Percentiles rank a stretch among this genome's conserved stretches.
Evolutionary conservation across 2,797 vertebrate species (phyloP).

Genomic region (Pangasius sanitwongsei): DNA sequence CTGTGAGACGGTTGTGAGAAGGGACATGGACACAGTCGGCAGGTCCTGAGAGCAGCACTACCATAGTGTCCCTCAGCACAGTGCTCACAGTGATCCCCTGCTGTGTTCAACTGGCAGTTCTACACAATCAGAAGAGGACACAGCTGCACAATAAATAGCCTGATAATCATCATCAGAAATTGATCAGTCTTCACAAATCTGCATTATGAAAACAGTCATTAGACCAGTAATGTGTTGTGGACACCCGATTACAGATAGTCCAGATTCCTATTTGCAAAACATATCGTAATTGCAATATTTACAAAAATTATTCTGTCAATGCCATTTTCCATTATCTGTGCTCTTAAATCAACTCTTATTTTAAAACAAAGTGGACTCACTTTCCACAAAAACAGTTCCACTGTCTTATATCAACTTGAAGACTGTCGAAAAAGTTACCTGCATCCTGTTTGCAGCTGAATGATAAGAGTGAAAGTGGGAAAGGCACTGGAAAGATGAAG

Average conservation of each 20-base stretch:
- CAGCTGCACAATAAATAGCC: not conserved
- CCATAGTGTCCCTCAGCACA: conserved; percentile 84
- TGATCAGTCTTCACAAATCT: not conserved
- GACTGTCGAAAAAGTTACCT: not conserved
- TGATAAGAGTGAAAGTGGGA: not conserved
- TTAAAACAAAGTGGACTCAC: not conserved
- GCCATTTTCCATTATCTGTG: not conserved
- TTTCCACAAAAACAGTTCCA: not conserved
- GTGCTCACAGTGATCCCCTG: conserved; percentile 79
- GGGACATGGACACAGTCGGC: conserved; percentile 81
- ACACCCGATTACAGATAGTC: not conserved
- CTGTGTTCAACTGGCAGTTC: conserved; percentile 82
- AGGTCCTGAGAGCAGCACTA: conserved; percentile 73
- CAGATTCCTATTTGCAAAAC: not conserved
- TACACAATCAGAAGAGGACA: conserved; percentile 57
- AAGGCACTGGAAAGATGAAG: conserved; percentile 35
- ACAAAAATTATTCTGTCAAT: not conserved
- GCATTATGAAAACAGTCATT: not conserved
- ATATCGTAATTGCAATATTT: not conserved
- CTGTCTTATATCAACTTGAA: not conserved
- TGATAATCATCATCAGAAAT: not conserved
- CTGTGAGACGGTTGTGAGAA: conserved; percentile 75
- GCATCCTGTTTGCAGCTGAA: not conserved
- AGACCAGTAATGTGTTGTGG: not conserved
- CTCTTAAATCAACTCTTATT: not conserved